Base-by-base conservation (phyloP, 2,888 invertebrate genomes). In the Lepeophtheirus nordmannii region DNA sequence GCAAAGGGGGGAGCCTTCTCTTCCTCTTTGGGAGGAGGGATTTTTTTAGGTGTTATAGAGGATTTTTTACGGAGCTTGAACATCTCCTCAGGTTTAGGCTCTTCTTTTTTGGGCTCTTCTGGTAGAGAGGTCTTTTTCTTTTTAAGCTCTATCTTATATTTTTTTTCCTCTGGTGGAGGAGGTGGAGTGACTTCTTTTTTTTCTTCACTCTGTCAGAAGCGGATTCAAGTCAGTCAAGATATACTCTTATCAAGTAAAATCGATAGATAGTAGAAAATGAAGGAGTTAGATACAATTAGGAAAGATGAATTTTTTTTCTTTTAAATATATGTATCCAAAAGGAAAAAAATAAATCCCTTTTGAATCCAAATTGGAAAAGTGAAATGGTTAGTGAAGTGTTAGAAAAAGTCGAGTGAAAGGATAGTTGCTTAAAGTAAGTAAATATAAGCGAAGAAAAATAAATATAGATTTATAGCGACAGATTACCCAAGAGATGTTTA, bases 11-110 rank as follows among this genome's bases (percentile, higher is more conserved):
- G 66, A 5, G 41, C 38, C 30, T 58, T 22, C n/a, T 66, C 66
- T 23, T 66, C 66, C 30, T 60, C 22, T 46, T 65, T 40, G 5
- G 64, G 56, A 56, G 64, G 20, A 38, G 37, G 30, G 30, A 38
- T n/a, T 8, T 63, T 63, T 17, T 22, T 12, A 8, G 8, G 63
- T 20, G 63, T 53, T 10, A 63, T 53, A 56, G 30, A 30, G 20
- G 63, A 63, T 53, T 63, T 63, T 63, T 63, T 63, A 41, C 53
- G 41, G 22, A 63, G 63, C 53, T 63, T 63, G 17, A 63, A 63
- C 63, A 63, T 63, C 5, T 63, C 61, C 23, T 63, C 63, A n/a
- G 63, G 46, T 30, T 41, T 53, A 1, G 63, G 63, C 39, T 61
- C 61, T 14, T 61, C 61, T 38, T 61, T 37, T 38, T 61, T 58